Base-by-base conservation (phyloP, 2,888 invertebrate species). In the Pyrochroa serraticornis region DNA sequence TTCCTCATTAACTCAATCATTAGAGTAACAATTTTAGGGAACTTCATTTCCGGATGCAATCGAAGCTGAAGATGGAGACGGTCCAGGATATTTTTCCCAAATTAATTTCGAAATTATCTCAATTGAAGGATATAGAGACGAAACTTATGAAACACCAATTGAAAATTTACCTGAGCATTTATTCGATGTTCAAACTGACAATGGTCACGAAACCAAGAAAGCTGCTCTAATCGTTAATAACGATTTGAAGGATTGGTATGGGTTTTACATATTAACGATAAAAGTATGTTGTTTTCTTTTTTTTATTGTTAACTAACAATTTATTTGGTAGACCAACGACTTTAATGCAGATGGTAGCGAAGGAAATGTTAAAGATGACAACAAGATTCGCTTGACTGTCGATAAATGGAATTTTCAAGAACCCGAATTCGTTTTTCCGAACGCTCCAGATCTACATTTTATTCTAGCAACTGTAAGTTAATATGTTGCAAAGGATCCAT, bases 321-420 rank as follows among this genome's bases (percentile, higher is more conserved):
- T 41, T 10, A n/a, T 1, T 13, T 31, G 10, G 9, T 6, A 42
- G 42, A 42, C 42, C 7, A 32, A 49, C 9, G 9, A 51, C 56
- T 58, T 59, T 49, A 44, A 71, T 71, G 6, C 68, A 86, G 84
- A 84, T 85, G 0, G 80, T 72, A 62, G 87, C 87, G 77, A 80
- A 82, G 64, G 87, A 86, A 14, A 65, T 73, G 0, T 80, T 73
- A 75, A 44, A 64, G 66, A 67, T 0, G 76, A 31, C 77, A 80
- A 60, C 76, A 68, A 78, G 45, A 67, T 85, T 44, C 71, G 74
- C 55, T 74, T 88, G 22, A 75, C 72, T 0, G 63, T 78, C 9
- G 52, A 68, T 2, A 86, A 85, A 0, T 84, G 78, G 74, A 88
- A 88, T 76, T 88, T 82, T 75, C 75, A 84, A 62, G 66, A 71